These are phyloP conservation scores for Phainopepla nitens DNA, from an alignment of 2,113 vertebrate genomes.

Conservation along the genomic window DNA sequence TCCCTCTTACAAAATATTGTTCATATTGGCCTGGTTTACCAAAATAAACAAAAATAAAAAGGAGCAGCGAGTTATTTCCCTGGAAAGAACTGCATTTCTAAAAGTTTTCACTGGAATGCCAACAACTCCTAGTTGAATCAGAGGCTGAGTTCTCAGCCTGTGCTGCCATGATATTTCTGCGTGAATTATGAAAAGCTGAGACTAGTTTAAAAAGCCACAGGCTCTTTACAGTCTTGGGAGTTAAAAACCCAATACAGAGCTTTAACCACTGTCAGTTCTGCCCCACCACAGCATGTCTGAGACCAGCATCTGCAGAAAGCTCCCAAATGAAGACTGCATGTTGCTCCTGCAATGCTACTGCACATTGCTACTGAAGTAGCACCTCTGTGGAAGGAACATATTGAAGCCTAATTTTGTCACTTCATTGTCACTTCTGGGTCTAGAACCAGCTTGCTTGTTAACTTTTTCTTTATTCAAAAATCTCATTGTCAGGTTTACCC, in stretches of 20 bases:
- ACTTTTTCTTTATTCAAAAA: neutral
- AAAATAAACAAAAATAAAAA: neutral
- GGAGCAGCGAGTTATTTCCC: neutral
- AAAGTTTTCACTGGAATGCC: neutral
- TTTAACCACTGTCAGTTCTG: neutral
- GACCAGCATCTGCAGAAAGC: neutral
- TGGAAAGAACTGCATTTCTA: neutral
- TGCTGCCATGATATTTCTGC: neutral
- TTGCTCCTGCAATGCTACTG: neutral
- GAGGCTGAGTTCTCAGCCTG: neutral
- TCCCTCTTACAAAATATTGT: neutral
- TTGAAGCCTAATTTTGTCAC: neutral
- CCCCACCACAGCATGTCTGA: neutral
- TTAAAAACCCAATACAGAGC: neutral
- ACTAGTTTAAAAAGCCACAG: neutral
- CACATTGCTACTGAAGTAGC: neutral
- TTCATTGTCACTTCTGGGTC: too few relatives aligned
- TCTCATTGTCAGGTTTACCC: neutral
- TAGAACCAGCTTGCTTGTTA: neutral
- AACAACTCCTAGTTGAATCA: neutral
- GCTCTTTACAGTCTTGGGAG: neutral
- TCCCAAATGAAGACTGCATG: fast-evolving
- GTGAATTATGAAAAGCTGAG: neutral
- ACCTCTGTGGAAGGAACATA: neutral
- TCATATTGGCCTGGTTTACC: neutral